Conservation (phyloP, 2,113 vertebrate genomes). For the Lycaon pictus region DNA sequence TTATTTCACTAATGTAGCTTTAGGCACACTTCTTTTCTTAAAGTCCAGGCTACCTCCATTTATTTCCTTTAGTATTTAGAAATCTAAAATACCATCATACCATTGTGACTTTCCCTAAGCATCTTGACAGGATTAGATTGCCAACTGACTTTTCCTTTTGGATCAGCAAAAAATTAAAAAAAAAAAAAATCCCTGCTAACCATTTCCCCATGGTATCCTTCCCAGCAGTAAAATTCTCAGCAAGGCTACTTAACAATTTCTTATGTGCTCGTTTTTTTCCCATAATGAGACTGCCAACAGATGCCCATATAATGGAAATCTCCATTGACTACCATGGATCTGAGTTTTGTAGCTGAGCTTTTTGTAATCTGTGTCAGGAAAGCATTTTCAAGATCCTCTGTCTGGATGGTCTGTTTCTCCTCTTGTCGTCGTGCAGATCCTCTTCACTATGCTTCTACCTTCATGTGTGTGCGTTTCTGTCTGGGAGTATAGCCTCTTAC, state of each 20-base stretch:
- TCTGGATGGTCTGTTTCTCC: constrained; percentile 22
- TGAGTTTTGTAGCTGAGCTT: background rate
- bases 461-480: background rate
- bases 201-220: constrained; percentile 18
- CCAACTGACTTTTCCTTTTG: constrained; percentile 37
- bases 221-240: constrained; percentile 29
- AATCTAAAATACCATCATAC: background rate
- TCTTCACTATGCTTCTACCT: background rate
- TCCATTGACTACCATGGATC: background rate
- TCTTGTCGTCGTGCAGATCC: background rate
- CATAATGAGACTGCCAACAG: background rate
- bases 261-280: background rate
- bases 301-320: background rate
- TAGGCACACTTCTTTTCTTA: background rate
- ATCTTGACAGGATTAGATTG: background rate
- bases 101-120: background rate
- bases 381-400: background rate
- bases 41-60: background rate
- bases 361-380: background rate
- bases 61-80: constrained; percentile 29
- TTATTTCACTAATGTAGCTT: constrained; percentile 46
- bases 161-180: background rate
- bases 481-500: background rate
- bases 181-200: background rate
- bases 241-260: constrained; percentile 10